Base-by-base conservation (phyloP, 2,797 vertebrate species). In the Thunnus albacares region DNA sequence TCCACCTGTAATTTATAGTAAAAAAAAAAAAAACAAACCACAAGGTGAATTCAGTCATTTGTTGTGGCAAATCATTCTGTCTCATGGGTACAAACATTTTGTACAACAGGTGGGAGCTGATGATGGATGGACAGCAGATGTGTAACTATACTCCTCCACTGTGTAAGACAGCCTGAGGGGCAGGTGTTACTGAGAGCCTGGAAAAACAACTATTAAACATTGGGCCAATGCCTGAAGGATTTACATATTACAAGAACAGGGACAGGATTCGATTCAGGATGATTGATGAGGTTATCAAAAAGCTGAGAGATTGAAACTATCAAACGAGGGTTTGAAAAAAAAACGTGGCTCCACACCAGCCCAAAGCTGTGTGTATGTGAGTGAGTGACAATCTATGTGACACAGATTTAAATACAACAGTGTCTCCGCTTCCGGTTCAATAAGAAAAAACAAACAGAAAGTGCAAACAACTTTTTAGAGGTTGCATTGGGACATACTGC, bases 201-300 rank as follows among this genome's bases (percentile, higher is more conserved):
- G 53, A 75, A 78, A 77, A 86, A 71, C 38, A 76, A 71, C 67
- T 33, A 84, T 78, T 49, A 77, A 65, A 73, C 53, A 73, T 22
- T 6, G 24, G 7, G 67, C 49, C 59, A 28, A 6, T n/a, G 67
- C 38, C 67, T 30, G 28, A 72, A 71, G 62, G 47, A 82, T 88
- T 81, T 79, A 71, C 55, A 79, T 73, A 77, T 56, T 55, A 66
- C 6, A 65, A 64, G 30, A 77, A 56, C 35, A 14, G 76, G 77
- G 81, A 57, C 67, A 14, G 15, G 26, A 69, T 58, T 71, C 15
- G 11, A 68, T 62, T 38, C 49, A 38, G 14, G 35, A 41, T 83
- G 73, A 87, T 56, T 77, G 68, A 90, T 75, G 65, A 79, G 59
- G 75, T 80, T 74, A 67, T 81, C 47, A 79, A 72, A 62, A 82